Evolutionary conservation across 2,888 invertebrate species (phyloP), one percentile per base, ranked within the genome.

Genomic region (Drosophila neotestacea): DNA sequence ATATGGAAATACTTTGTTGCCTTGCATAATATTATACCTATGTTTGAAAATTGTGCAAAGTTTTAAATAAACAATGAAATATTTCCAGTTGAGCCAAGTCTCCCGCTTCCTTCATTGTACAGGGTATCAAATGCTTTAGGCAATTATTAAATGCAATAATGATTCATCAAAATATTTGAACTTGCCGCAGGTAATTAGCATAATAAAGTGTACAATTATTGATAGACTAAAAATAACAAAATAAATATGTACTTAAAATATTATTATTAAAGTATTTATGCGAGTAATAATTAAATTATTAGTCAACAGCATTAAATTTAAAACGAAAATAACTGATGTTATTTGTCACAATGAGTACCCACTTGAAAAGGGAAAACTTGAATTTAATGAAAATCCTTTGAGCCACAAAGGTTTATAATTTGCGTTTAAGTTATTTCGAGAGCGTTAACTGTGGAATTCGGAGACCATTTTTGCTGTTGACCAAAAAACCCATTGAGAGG

Each of bases 351-450:
- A 6, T 6, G 16, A 34, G 32, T 30, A 16, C 6, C 16, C 28
- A 30, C 22, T 34, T 9, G 4, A 11, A 48, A 32, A 4, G 13
- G 28, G 13, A 28, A 30, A 32, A 30, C 32, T 41, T 41, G 32
- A 48, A 46, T 28, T 30, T 27, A 44, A 51, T 44, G 60, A 51
- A 44, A 61, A 44, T 42, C 51, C 58, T 59, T 59, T 59, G 58
- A 58, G n/a, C 9, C 16, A 36, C 10, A 65, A 39, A 51, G 65
- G 32, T 38, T 58, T 58, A 59, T 65, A 65, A 65, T 65, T 59
- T 59, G 65, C 32, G 22, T 65, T 46, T 22, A 41, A 59, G 59
- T 34, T 55, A 62, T 62, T 46, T 62, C 30, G 9, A 42, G 42
- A 28, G 50, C 10, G 48, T 46, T 58, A 58, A 52, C 52, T 38